Conservation (phyloP, 1,140 invertebrate species). For the Acromyrmex heyeri region DNA sequence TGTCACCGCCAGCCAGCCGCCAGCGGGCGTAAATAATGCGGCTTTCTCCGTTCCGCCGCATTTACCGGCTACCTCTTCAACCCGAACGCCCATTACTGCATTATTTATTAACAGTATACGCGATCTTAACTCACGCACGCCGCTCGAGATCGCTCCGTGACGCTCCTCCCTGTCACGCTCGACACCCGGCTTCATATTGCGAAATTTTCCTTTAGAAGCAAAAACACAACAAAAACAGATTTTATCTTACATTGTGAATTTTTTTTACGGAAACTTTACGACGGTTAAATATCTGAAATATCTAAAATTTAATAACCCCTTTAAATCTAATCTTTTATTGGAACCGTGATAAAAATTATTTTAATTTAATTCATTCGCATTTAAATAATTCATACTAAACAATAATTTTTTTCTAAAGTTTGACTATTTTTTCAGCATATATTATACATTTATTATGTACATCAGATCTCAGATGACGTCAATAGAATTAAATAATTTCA, state of each 20-base stretch:
- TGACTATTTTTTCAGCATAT: too few relatives aligned
- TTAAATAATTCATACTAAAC: too few relatives aligned
- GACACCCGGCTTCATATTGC: slow-evolving; percentile 3
- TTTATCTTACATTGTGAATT: not conserved
- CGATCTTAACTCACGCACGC: slow-evolving; percentile 48
- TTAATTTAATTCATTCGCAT: too few relatives aligned
- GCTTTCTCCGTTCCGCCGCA: slow-evolving; percentile 69
- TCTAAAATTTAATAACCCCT: not conserved
- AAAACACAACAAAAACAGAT: not conserved
- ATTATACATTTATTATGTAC: too few relatives aligned
- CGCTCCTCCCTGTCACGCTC: not conserved
- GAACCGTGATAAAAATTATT: too few relatives aligned
- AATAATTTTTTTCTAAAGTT: too few relatives aligned
- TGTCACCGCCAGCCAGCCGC: slow-evolving; percentile 62
- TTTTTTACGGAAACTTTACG: not conserved
- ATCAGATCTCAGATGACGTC: too few relatives aligned
- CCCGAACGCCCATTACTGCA: slow-evolving; percentile 64
- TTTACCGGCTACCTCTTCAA: slow-evolving; percentile 59
- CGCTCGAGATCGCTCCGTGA: slow-evolving; percentile 37
- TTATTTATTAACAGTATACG: slow-evolving; percentile 70
- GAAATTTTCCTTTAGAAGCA: not conserved
- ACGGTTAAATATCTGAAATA: not conserved
- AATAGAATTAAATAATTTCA: too few relatives aligned
- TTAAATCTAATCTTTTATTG: too few relatives aligned
- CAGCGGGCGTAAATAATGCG: slow-evolving; percentile 71